A percentile compares a stretch with the other conserved stretches of the same genome.
Evolutionary conservation across 2,888 invertebrate species (phyloP).

Genomic region (Amitus sp.): DNA sequence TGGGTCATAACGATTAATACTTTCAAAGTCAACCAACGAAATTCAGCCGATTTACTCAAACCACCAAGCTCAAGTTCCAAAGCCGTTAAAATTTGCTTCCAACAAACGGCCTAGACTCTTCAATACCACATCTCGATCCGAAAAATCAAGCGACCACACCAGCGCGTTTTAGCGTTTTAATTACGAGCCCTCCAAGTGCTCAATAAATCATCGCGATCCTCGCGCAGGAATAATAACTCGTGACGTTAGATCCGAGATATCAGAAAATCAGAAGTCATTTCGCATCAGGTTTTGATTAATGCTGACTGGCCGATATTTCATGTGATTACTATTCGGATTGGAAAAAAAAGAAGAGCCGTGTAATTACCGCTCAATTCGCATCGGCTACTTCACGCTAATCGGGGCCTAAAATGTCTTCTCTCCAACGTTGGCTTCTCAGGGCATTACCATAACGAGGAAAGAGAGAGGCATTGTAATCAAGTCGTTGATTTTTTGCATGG

Average conservation of each 20-base stretch:
- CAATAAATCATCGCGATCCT: neutral
- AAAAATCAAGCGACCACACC: too few relatives aligned
- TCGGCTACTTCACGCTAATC: neutral
- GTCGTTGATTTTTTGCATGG: neutral
- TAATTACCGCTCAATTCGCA: slow-evolving; percentile 1
- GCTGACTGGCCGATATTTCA: neutral
- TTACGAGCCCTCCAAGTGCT: neutral
- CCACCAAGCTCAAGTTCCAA: too few relatives aligned
- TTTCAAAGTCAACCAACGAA: too few relatives aligned
- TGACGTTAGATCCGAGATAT: slow-evolving; percentile 3
- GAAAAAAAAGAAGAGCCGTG: too few relatives aligned
- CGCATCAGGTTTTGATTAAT: slow-evolving; percentile 3
- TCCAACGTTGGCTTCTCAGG: neutral
- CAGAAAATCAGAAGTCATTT: slow-evolving; percentile 4
- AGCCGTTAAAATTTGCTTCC: too few relatives aligned
- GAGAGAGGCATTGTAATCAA: neutral
- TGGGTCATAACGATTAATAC: too few relatives aligned
- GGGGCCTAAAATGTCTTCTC: too few relatives aligned
- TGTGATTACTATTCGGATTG: slow-evolving; percentile 1
- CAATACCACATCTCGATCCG: too few relatives aligned
- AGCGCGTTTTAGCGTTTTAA: too few relatives aligned
- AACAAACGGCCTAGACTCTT: too few relatives aligned
- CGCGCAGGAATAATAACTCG: neutral
- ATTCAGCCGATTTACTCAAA: too few relatives aligned
- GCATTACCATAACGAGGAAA: slow-evolving; percentile 1